These are phyloP conservation scores for Lethenteron reissneri DNA, from an alignment of 2,113 vertebrate species.

Conservation along the genomic window DNA sequence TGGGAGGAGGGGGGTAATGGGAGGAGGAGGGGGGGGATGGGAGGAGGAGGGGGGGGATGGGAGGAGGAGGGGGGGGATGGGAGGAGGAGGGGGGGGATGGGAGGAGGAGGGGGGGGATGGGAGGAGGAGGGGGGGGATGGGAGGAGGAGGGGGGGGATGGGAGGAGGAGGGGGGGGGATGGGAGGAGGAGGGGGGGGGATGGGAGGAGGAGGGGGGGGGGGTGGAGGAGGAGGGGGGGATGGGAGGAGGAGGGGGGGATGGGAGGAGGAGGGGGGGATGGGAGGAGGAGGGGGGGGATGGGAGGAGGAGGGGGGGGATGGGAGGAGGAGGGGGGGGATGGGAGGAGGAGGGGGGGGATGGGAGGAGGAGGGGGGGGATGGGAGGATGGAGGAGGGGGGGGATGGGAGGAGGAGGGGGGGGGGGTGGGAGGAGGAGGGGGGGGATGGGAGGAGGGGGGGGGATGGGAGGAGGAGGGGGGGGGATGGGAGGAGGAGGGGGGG, in stretches of 20 bases:
- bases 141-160: conserved; percentile 11
- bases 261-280: too few species aligned
- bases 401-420: too few species aligned
- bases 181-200: conserved; percentile 18
- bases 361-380: neutral
- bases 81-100: neutral
- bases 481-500: too few species aligned
- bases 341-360: neutral
- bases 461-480: neutral
- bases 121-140: conserved; percentile 17
- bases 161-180: conserved; percentile 9
- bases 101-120: conserved; percentile 20
- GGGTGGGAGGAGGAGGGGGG: neutral
- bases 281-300: too few species aligned
- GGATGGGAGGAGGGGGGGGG: too few species aligned
- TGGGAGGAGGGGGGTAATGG: conserved; percentile 1
- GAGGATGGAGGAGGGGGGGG: neutral
- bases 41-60: neutral
- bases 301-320: too few species aligned
- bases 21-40: conserved; percentile 6
- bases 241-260: too few species aligned
- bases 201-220: conserved; percentile 31
- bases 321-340: conserved; percentile 7
- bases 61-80: conserved; percentile 8
- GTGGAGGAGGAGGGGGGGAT: too few species aligned